Base-by-base conservation (phyloP, 2,113 vertebrate species). In the Vulpes vulpes region DNA sequence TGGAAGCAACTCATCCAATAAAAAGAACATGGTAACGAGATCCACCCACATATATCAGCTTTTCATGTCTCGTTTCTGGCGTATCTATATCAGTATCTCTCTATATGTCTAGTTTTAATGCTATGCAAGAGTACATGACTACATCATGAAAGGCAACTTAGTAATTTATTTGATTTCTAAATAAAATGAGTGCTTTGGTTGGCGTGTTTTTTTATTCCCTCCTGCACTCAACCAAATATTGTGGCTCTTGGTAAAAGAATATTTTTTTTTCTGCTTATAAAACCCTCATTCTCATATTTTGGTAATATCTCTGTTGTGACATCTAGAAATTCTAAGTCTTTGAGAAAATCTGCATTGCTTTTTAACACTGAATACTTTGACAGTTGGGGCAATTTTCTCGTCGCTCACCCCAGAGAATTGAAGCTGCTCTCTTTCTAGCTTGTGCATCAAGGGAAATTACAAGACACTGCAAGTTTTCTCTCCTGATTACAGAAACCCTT, bases 1-100 rank as follows among this genome's bases (percentile, higher is more conserved):
- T 89, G 81, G 80, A 97, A 97, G 97, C 91, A 97, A 98, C 79
- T 98, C 96, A 97, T 83, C 82, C 80, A 88, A 95, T 27, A 94
- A 85, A 96, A 97, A 98, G 98, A 98, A 97, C 96, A 88, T 14
- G 69, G 53, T 97, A 97, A 93, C 15, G n/a, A 98, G 97, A 94
- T 94, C 62, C 59, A 96, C 93, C 49, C 79, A 91, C 81, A 35
- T 49, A 43, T n/a, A 80, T 71, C 95, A 94, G 69, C 95, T 96
- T 32, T 86, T 91, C 67, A 88, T 83, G 81, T 65, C n/a, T 67
- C 49, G 83, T 96, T 93, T 97, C 94, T 96, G 97, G 87, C 17
- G 10, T 84, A 74, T 71, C 64, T 12, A 4, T 0, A 51, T 51
- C 74, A 4, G 25, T 30, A 51, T 78, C 43, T 78, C 73, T 27